Evolutionary conservation across 2,113 vertebrate species (phyloP).

Genomic region (Mionectes macconnelli): DNA sequence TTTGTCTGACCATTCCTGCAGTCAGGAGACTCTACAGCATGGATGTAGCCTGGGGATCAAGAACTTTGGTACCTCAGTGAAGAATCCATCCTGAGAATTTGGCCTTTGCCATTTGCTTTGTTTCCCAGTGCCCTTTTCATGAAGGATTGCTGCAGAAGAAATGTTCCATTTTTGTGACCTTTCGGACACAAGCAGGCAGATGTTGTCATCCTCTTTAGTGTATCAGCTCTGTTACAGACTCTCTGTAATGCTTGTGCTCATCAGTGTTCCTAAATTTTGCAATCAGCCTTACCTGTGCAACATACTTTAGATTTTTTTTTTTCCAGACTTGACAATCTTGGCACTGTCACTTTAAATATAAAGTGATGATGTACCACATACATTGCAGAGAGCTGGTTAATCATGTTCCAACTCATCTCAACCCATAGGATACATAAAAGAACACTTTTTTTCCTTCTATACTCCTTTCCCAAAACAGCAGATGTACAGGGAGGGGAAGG

Average conservation of each 20-base stretch:
- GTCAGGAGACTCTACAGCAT: neutral
- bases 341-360: constrained; percentile 12
- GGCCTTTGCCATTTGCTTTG: neutral
- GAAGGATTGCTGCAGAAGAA: neutral
- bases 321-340: neutral
- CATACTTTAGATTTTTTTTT: neutral
- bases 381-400: neutral
- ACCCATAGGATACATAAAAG: neutral
- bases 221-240: neutral
- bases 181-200: neutral
- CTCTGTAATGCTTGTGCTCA: neutral
- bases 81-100: neutral
- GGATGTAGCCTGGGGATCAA: neutral
- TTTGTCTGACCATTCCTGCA: neutral
- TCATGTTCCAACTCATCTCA: neutral
- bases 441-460: neutral
- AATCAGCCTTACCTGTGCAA: neutral
- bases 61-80: neutral
- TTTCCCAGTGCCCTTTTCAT: neutral
- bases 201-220: neutral
- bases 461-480: neutral
- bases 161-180: neutral
- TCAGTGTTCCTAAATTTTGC: neutral
- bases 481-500: neutral
- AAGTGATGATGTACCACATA: neutral